phyloP scores from a whole-genome alignment of 2,113 vertebrate genomes.

The Gnathonemus longibarbis region DNA sequence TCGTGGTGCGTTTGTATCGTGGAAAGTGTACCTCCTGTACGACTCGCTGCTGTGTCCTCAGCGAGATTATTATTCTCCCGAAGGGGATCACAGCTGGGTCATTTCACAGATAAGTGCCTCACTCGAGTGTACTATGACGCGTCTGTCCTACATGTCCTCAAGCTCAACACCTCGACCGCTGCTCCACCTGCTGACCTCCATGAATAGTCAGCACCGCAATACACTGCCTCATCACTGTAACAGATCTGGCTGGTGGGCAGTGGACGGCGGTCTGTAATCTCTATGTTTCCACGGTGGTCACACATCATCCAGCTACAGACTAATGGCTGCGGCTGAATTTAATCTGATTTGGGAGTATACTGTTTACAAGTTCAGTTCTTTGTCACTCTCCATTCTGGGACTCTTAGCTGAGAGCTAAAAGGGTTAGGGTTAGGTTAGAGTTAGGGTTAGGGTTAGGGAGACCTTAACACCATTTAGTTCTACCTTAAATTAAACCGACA shows the following conservation, averaged over 20 bases:
- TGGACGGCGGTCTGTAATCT: not conserved
- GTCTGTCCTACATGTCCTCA: not conserved
- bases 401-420: not conserved
- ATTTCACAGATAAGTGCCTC: not conserved
- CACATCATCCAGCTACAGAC: not conserved
- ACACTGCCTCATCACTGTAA: not conserved
- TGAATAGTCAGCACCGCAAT: not conserved
- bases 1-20: not conserved
- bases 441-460: not conserved
- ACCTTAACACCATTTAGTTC: not conserved
- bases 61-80: not conserved
- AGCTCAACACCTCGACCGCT: not conserved
- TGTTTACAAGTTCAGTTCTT: not conserved
- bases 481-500: not conserved
- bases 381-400: not conserved
- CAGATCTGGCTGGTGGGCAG: not conserved
- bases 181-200: not conserved
- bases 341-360: not conserved
- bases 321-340: not conserved
- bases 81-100: not conserved
- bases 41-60: not conserved
- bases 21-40: not conserved
- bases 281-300: not conserved
- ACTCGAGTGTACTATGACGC: not conserved
- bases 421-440: not conserved